phyloP scores from a whole-genome alignment of 2,113 vertebrate species.

The Donacobius atricapilla region DNA sequence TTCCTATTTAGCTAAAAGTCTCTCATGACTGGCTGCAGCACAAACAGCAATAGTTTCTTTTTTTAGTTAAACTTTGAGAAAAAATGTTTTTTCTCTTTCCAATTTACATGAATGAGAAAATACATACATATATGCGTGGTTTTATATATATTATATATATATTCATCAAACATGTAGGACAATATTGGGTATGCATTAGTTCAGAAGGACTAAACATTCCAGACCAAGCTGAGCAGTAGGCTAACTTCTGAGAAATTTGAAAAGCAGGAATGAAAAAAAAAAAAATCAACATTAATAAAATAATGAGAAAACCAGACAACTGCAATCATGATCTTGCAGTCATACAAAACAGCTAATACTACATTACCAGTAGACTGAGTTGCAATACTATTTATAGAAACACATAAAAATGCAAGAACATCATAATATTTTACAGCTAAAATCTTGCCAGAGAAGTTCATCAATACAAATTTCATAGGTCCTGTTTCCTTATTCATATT shows the following conservation, averaged over 20 bases:
- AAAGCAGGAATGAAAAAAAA: background rate
- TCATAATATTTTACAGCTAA: background rate
- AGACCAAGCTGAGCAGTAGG: background rate
- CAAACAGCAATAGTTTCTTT: background rate
- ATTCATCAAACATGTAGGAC: background rate
- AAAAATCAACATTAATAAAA: background rate
- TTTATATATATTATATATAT: background rate
- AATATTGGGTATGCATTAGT: background rate
- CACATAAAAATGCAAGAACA: background rate
- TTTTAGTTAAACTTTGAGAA: background rate
- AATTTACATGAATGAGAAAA: background rate
- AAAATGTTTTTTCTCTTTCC: background rate
- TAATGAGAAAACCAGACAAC: background rate
- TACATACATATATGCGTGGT: accelerated
- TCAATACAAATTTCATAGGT: background rate
- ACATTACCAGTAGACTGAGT: background rate
- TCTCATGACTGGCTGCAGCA: background rate
- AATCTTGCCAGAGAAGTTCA: background rate
- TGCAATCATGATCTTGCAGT: background rate
- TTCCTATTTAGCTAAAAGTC: background rate
- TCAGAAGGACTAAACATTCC: background rate
- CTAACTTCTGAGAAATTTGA: background rate
- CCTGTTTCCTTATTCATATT: background rate
- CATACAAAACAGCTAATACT: background rate
- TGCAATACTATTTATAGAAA: background rate